These are phyloP conservation scores for Galemys pyrenaicus DNA, from an alignment of 2,113 vertebrate genomes.

Conservation along the genomic window DNA sequence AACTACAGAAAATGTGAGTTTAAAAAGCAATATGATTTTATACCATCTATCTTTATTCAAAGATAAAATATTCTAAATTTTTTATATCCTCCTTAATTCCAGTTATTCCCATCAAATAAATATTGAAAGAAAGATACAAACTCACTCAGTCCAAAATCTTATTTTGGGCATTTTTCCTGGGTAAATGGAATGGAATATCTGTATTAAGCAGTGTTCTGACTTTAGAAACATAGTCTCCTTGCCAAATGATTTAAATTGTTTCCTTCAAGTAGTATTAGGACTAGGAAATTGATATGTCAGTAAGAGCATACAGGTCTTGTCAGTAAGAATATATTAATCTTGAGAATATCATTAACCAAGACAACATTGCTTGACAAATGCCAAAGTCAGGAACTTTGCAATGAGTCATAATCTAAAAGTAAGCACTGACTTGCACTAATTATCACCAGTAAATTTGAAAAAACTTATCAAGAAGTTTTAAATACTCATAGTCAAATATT, in stretches of 20 bases:
- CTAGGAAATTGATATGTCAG: constrained; percentile 62
- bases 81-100: constrained; percentile 13
- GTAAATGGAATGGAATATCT: constrained; percentile 58
- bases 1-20: neutral
- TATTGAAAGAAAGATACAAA: constrained; percentile 42
- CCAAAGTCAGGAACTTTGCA: constrained; percentile 51
- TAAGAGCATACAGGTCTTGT: constrained; percentile 48
- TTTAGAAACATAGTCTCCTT: constrained; percentile 48
- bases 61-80: constrained; percentile 32
- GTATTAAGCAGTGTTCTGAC: constrained; percentile 37
- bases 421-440: neutral
- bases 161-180: constrained; percentile 38
- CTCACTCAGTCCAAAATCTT: neutral
- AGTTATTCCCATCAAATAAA: constrained; percentile 37
- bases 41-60: neutral
- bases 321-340: constrained; percentile 60
- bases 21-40: constrained; percentile 41
- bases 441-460: constrained; percentile 18
- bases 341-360: constrained; percentile 54
- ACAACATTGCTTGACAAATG: constrained; percentile 61
- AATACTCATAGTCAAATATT: neutral
- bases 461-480: constrained; percentile 13
- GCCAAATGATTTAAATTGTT: constrained; percentile 73
- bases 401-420: constrained; percentile 67
- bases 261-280: constrained; percentile 63